phyloP scores from a whole-genome alignment of 2,797 vertebrate genomes.

The Typhlichthys eigenmanni region DNA sequence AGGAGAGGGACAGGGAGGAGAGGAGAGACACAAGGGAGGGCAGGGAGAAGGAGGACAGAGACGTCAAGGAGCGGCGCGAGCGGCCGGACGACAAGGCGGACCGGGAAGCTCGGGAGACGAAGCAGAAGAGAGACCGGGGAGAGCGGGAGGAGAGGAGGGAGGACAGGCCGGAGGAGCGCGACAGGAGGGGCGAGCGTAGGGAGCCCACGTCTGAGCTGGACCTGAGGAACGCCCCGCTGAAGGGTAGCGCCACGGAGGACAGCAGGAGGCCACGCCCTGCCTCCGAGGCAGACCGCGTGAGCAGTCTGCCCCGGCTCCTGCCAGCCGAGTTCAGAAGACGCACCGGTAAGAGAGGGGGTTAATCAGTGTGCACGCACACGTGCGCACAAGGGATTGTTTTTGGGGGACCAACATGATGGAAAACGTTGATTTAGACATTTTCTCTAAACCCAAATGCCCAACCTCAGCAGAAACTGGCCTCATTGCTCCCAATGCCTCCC shows the following conservation, averaged over 20 bases:
- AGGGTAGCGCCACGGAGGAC: constrained; percentile 63
- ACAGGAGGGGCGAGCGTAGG: constrained; percentile 7
- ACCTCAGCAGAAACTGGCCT: too few species aligned
- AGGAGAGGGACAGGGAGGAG: background rate
- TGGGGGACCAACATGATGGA: too few species aligned
- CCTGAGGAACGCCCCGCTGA: constrained; percentile 51
- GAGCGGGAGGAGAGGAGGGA: background rate
- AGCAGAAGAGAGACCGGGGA: background rate
- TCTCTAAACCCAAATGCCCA: too few species aligned
- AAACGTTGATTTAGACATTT: too few species aligned
- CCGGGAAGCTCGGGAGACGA: background rate
- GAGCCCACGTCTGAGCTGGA: constrained; percentile 67
- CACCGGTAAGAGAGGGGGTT: constrained; percentile 58
- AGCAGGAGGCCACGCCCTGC: constrained; percentile 39
- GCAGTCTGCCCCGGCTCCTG: constrained; percentile 65
- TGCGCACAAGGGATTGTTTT: too few species aligned
- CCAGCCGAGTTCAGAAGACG: constrained; percentile 54
- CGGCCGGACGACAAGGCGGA: constrained; percentile 8
- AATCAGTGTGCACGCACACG: too few species aligned
- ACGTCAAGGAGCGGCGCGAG: constrained; percentile 1
- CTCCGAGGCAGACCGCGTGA: constrained; percentile 64
- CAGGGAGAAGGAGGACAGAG: constrained; percentile 11
- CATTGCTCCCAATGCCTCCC: too few species aligned
- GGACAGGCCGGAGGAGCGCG: constrained; percentile 7
- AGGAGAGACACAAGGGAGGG: constrained; percentile 2